Base-by-base conservation (phyloP, 2,113 vertebrate genomes). In the Podarcis muralis region DNA sequence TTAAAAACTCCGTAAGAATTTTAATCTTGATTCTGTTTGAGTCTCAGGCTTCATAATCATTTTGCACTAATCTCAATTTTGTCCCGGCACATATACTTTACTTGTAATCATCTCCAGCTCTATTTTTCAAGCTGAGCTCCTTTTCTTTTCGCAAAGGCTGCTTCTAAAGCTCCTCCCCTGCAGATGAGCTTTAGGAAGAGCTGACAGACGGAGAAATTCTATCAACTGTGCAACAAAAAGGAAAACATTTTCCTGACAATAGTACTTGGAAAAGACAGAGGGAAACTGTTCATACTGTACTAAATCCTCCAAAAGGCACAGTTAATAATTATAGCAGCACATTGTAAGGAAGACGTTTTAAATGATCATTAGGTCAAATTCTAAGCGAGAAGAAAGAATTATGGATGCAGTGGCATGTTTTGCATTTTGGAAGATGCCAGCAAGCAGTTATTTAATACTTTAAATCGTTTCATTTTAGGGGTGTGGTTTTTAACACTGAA, bases 11-110 rank as follows among this genome's bases (percentile, higher is more conserved):
- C 12, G 57, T 43, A 43, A 77, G 6, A 65, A 15, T 74, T 81
- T 87, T 84, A 84, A 87, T n/a, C 59, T 77, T 86, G 37, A 53
- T 74, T 83, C 53, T 40, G 71, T 72, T 65, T 32, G 18, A 79
- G 53, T n/a, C n/a, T 37, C 32, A 27, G 27, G 22, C 48, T 80
- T 80, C 53, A 78, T 37, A 80, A 87, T 66, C 75, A 83, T 71
- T 78, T 71, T 53, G 53, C 5, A 32, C 65, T 74, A 87, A 79
- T 74, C 53, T 82, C 22, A 81, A 23, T 76, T 48, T 48, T 68
- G 27, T 35, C 80, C n/a, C 9, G 32, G 30, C 13, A 15, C 40
- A 6, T 59, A 20, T 57, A 7, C 62, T 72, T 57, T 87, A 72
- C 18, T 76, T 32, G 57, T 77, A 83, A 32, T 66, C 15, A 78